Percentiles rank a stretch among this genome's conserved stretches.
Evolutionary conservation across 2,113 vertebrate genomes (phyloP).

Genomic region (Chionomys nivalis): DNA sequence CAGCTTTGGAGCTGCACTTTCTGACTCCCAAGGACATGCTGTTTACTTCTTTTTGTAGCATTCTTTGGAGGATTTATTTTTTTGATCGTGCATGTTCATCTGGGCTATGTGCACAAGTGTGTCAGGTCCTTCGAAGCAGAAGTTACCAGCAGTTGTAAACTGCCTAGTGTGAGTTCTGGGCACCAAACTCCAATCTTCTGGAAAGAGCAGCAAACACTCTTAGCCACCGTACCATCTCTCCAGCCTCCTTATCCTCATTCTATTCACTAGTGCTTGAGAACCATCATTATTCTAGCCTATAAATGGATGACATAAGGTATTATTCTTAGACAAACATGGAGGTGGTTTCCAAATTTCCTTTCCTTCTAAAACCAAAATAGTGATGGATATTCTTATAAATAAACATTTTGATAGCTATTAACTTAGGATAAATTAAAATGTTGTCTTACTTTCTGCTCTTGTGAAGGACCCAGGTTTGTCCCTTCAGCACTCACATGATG

Average conservation of each 20-base stretch:
- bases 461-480: background rate
- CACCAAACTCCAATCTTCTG: background rate
- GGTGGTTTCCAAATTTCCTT: background rate
- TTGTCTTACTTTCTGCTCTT: background rate
- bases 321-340: background rate
- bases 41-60: background rate
- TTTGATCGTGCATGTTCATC: too few relatives aligned
- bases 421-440: background rate
- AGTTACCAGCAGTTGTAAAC: background rate
- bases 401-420: conserved; percentile 6
- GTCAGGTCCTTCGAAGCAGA: background rate
- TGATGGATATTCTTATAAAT: background rate
- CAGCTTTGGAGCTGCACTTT: background rate
- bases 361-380: background rate
- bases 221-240: background rate
- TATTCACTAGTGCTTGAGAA: background rate
- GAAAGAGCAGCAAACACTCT: background rate
- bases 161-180: background rate
- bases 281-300: background rate
- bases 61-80: background rate
- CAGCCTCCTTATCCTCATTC: background rate
- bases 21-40: background rate
- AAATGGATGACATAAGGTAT: background rate
- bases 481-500: background rate
- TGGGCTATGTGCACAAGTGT: background rate